phyloP scores from a whole-genome alignment of 2,888 invertebrate species.

The Masnerella sp. region DNA sequence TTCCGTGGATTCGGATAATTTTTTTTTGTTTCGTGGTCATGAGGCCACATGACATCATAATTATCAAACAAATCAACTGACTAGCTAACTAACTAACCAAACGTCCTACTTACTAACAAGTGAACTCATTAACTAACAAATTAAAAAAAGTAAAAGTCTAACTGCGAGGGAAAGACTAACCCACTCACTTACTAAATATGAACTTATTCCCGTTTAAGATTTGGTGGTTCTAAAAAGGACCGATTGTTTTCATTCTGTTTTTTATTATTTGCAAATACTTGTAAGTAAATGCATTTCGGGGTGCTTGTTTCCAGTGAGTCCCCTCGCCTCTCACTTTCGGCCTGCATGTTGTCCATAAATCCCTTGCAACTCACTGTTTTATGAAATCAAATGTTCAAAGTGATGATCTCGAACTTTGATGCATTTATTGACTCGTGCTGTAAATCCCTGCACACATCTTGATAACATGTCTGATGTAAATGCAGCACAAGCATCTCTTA shows the following conservation, averaged over 20 bases:
- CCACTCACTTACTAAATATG: conserved; percentile 4
- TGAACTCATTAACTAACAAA: conserved; percentile 2
- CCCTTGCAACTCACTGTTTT: too few species aligned
- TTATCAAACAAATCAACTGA: conserved; percentile 10
- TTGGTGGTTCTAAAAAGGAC: background rate
- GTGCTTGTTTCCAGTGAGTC: too few species aligned
- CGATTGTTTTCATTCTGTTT: background rate
- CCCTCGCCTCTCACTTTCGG: too few species aligned
- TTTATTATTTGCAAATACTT: background rate
- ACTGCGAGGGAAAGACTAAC: background rate
- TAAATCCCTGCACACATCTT: background rate
- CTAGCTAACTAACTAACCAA: conserved; percentile 1
- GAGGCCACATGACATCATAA: background rate
- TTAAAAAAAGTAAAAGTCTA: background rate
- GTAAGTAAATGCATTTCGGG: too few species aligned
- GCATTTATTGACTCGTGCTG: background rate
- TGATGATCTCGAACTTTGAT: too few species aligned
- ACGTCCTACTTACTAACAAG: conserved; percentile 4
- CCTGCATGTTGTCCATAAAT: too few species aligned
- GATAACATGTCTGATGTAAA: background rate
- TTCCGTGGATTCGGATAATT: background rate
- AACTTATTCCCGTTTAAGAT: conserved; percentile 13
- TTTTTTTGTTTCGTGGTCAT: background rate
- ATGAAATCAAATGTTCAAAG: too few species aligned
- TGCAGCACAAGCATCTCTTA: background rate